phyloP scores from a whole-genome alignment of 1,140 invertebrate genomes.

The Trachymyrmex cornetzi region DNA sequence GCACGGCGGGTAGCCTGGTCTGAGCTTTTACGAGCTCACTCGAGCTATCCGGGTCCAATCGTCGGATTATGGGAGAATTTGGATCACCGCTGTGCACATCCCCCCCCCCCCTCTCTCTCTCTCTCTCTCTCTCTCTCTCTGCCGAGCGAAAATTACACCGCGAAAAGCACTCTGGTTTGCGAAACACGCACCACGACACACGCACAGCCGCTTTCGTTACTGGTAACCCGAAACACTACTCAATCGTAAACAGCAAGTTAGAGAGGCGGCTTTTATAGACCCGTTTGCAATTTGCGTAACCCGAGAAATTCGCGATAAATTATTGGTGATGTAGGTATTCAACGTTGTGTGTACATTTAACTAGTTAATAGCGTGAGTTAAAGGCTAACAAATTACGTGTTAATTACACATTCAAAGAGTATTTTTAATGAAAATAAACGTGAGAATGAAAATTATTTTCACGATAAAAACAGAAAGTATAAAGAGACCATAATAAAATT shows the following conservation, averaged over 20 bases:
- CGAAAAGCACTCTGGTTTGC: slow-evolving; percentile 1
- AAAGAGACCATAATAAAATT: neutral
- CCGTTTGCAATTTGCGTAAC: slow-evolving; percentile 32
- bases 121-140: neutral
- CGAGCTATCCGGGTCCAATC: slow-evolving; percentile 54
- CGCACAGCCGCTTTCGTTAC: neutral
- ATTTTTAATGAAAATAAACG: neutral
- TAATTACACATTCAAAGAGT: neutral
- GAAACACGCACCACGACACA: neutral
- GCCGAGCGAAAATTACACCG: slow-evolving; percentile 52
- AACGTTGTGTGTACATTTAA: neutral
- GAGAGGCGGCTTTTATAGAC: slow-evolving; percentile 33
- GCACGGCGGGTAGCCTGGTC: slow-evolving; percentile 1
- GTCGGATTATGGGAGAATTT: slow-evolving; percentile 68
- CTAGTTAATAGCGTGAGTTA: neutral
- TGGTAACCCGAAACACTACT: neutral
- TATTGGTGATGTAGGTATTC: neutral
- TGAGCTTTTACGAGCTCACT: slow-evolving; percentile 73
- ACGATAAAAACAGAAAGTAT: neutral
- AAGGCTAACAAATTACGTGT: neutral
- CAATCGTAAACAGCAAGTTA: slow-evolving; percentile 32
- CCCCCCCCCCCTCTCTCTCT: neutral
- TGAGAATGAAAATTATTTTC: neutral
- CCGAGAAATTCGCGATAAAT: slow-evolving; percentile 17
- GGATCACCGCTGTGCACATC: slow-evolving; percentile 27